These are phyloP conservation scores for Labia minor DNA, from an alignment of 2,888 invertebrate species.

Conservation along the genomic window DNA sequence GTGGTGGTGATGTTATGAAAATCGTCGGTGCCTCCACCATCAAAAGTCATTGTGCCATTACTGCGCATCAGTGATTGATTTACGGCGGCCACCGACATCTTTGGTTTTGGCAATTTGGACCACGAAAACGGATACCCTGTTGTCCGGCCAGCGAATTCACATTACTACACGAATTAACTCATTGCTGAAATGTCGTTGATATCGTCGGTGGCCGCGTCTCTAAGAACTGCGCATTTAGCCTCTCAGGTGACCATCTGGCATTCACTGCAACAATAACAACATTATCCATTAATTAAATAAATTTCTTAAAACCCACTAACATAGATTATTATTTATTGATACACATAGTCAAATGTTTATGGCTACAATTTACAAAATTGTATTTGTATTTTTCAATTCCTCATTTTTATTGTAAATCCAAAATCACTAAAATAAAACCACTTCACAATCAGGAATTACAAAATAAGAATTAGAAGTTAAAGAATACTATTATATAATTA, in stretches of 20 bases:
- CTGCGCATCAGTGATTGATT: not conserved
- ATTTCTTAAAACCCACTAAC: no score
- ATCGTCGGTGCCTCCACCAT: not conserved
- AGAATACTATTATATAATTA: no score
- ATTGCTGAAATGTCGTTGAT: not conserved
- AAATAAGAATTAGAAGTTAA: no score
- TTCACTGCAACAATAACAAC: not conserved
- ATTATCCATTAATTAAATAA: no score
- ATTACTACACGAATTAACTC: not conserved
- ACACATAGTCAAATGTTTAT: no score
- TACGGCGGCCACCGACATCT: not conserved
- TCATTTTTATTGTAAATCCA: no score
- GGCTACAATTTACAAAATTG: no score
- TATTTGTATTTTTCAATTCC: no score
- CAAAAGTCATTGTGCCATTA: not conserved
- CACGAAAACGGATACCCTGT: not conserved
- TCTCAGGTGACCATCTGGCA: slow-evolving; percentile 3
- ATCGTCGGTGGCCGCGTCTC: not conserved
- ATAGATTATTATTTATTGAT: no score
- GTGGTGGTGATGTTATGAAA: not conserved
- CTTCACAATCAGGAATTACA: no score
- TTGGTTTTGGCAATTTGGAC: not conserved
- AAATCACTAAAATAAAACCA: no score
- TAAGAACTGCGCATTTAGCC: not conserved
- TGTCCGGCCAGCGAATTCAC: not conserved